A percentile compares a stretch with the other conserved stretches of the same genome.
Evolutionary conservation across 2,888 invertebrate genomes (phyloP).

Genomic region (Magallana nippona): DNA sequence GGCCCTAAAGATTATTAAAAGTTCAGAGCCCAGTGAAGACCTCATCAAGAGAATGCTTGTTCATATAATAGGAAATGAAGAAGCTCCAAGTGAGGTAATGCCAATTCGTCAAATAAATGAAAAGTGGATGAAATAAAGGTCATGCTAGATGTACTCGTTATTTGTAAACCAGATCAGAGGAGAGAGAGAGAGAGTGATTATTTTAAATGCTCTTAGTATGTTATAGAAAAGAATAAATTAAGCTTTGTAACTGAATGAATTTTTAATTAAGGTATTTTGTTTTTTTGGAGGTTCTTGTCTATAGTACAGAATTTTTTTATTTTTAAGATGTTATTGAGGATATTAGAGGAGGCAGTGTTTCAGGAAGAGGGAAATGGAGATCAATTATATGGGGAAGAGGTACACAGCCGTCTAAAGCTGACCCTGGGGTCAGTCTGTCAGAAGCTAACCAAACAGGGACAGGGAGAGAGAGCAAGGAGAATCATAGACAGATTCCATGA

Average conservation of each 20-base stretch:
- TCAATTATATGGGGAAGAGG: conserved; percentile 49
- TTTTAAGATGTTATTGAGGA: conserved; percentile 46
- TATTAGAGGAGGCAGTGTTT: conserved; percentile 54
- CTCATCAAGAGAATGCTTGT: conserved; percentile 60
- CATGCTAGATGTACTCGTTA: too few relatives aligned
- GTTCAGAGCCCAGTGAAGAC: conserved; percentile 43
- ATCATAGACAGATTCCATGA: conserved; percentile 58
- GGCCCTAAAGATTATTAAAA: conserved; percentile 53
- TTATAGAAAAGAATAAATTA: too few relatives aligned
- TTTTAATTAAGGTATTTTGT: too few relatives aligned
- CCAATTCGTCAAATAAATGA: too few relatives aligned
- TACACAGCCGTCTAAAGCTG: conserved; percentile 58
- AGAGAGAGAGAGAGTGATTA: too few relatives aligned
- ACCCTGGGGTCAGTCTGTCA: conserved; percentile 59
- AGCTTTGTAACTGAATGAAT: too few relatives aligned
- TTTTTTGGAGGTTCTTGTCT: too few relatives aligned
- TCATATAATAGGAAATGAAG: conserved; percentile 57
- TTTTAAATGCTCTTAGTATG: too few relatives aligned
- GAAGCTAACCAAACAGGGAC: conserved; percentile 51
- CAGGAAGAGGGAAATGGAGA: conserved; percentile 49
- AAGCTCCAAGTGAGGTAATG: conserved; percentile 53
- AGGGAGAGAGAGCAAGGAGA: conserved; percentile 50
- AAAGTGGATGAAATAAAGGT: background rate
- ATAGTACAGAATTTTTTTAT: background rate
- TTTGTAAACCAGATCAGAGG: background rate